Conservation (phyloP, 2,888 invertebrate species). For the Pachymerium ferrugineum region DNA sequence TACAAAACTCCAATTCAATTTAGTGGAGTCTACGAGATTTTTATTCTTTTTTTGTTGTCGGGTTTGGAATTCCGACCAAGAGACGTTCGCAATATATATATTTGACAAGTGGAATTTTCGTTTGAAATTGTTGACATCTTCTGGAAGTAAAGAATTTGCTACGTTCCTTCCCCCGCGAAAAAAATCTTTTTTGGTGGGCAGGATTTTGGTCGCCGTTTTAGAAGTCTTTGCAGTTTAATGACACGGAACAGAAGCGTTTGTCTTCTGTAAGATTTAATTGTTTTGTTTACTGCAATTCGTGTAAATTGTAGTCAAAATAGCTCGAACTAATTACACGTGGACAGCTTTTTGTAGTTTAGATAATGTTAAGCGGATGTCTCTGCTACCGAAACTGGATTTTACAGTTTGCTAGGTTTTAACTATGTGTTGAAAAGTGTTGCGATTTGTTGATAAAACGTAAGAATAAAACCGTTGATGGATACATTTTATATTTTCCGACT, state of each 20-base stretch:
- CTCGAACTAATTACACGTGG: too few species aligned
- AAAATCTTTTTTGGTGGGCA: background rate
- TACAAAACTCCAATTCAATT: background rate
- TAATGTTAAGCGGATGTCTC: background rate
- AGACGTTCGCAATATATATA: too few species aligned
- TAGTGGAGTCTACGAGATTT: background rate
- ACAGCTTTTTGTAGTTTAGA: background rate
- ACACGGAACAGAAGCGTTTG: slow-evolving; percentile 13
- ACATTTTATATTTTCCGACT: too few species aligned
- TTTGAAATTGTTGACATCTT: slow-evolving; percentile 6
- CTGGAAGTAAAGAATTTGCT: background rate
- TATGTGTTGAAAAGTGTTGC: background rate
- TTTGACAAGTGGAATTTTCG: background rate
- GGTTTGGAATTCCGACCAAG: background rate
- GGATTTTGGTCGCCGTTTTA: background rate
- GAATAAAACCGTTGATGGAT: too few species aligned
- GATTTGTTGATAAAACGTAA: background rate
- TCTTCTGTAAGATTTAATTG: background rate
- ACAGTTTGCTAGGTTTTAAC: background rate
- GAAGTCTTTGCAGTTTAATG: background rate
- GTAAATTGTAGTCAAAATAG: background rate
- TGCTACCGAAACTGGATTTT: background rate
- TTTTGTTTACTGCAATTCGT: background rate
- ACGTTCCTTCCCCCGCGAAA: background rate
- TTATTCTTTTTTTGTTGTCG: background rate